These are phyloP conservation scores for Diorhabda sublineata DNA, from an alignment of 1,140 invertebrate genomes.

Conservation along the genomic window DNA sequence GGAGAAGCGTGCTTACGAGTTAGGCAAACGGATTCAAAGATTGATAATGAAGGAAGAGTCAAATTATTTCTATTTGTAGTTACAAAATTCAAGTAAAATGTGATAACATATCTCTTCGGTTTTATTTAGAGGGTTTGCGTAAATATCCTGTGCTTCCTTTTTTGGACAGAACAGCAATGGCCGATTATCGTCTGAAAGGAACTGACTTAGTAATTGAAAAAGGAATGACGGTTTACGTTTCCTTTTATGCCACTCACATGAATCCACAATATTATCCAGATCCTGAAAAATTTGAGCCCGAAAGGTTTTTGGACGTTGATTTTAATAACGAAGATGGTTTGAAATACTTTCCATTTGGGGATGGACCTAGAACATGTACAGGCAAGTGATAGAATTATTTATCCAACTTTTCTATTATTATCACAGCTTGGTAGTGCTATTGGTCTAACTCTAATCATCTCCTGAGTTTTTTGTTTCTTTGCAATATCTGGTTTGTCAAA, in stretches of 20 bases:
- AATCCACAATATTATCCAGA: conserved; percentile 46
- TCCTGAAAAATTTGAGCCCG: conserved; percentile 50
- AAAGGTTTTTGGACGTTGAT: conserved; percentile 46
- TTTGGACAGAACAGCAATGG: conserved; percentile 47
- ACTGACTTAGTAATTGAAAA: conserved; percentile 46
- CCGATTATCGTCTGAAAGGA: conserved; percentile 48
- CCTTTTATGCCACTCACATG: conserved; percentile 43
- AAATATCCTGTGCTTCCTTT: conserved; percentile 50
- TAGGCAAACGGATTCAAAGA: too few species aligned
- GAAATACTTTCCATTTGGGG: conserved; percentile 27
- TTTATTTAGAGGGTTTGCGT: conserved; percentile 49
- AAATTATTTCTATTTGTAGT: too few species aligned
- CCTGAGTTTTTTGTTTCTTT: too few species aligned
- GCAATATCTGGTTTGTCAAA: too few species aligned
- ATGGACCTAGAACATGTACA: conserved; percentile 28
- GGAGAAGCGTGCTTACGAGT: too few species aligned
- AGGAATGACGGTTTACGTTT: conserved; percentile 46
- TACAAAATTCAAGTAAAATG: too few species aligned
- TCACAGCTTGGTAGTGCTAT: too few species aligned
- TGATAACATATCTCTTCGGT: background rate
- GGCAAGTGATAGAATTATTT: conserved; percentile 18
- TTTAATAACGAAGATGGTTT: conserved; percentile 17
- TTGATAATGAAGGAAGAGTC: too few species aligned
- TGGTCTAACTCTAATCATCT: too few species aligned
- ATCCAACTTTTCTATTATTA: too few species aligned